Evolutionary conservation across 92 coral and sea anemone genomes (phyloP).

Genomic region (Diadumene lineata): DNA sequence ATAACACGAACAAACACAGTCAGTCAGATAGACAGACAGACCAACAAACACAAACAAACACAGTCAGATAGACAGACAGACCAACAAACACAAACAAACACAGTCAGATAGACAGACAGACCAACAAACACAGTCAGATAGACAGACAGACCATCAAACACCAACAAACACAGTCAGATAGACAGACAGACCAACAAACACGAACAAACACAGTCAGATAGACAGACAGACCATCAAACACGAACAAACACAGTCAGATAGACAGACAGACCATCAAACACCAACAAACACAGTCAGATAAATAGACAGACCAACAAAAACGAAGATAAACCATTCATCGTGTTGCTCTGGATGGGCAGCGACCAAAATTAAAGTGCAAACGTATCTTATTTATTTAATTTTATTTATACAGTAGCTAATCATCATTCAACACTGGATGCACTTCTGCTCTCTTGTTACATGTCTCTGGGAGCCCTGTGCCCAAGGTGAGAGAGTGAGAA

Average conservation of each 20-base stretch:
- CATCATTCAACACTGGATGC: slow-evolving; percentile 47
- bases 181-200: neutral
- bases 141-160: neutral
- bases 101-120: neutral
- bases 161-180: neutral
- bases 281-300: neutral
- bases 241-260: neutral
- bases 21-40: no score
- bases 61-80: no score
- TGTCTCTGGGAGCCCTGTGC: slow-evolving; percentile 49
- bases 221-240: neutral
- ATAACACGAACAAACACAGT: no score
- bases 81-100: neutral
- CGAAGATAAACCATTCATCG: neutral
- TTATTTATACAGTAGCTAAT: slow-evolving; percentile 28
- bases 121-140: neutral
- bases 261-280: neutral
- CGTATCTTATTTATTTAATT: no score
- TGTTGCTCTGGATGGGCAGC: neutral
- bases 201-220: neutral
- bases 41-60: no score
- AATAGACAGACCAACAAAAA: neutral
- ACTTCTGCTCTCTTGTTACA: slow-evolving; percentile 64
- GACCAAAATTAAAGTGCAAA: no score
- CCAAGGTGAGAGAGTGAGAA: slow-evolving; percentile 38